A percentile compares a stretch with the other conserved stretches of the same genome.
phyloP scores from a whole-genome alignment of 2,888 invertebrate genomes.

The Polyommatus icarus region DNA sequence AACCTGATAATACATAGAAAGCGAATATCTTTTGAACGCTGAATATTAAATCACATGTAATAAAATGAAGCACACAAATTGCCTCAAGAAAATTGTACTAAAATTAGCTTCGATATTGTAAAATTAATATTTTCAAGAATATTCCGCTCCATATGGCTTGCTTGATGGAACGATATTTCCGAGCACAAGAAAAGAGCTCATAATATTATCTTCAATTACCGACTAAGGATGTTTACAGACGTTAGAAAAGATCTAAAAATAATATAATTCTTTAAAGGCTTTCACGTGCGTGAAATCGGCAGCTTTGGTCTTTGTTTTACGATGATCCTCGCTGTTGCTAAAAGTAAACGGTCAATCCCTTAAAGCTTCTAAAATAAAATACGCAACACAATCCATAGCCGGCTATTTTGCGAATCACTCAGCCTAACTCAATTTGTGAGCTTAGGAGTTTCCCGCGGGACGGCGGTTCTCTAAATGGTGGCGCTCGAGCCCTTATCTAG shows the following conservation, averaged over 20 bases:
- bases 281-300: not conserved
- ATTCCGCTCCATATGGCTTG: conserved; percentile 20
- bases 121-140: conserved; percentile 19
- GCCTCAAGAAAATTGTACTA: not conserved
- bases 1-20: not conserved
- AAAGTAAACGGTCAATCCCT: conserved; percentile 35
- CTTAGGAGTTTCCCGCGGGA: conserved; percentile 54
- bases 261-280: not conserved
- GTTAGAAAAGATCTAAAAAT: not conserved
- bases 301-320: not conserved
- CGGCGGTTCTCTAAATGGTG: conserved; percentile 54
- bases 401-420: conserved; percentile 62
- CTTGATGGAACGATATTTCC: conserved; percentile 11
- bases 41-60: conserved; percentile 6
- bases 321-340: conserved; percentile 1
- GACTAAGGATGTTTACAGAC: not conserved
- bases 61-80: conserved; percentile 31
- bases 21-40: not conserved
- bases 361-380: conserved; percentile 35
- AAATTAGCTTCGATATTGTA: conserved; percentile 18
- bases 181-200: not conserved
- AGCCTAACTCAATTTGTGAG: conserved; percentile 66
- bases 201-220: conserved; percentile 22
- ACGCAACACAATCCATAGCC: conserved; percentile 29
- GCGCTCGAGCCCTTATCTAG: conserved; percentile 53